Base-by-base conservation (phyloP, 2,113 vertebrate species). In the Eonycteris spelaea region DNA sequence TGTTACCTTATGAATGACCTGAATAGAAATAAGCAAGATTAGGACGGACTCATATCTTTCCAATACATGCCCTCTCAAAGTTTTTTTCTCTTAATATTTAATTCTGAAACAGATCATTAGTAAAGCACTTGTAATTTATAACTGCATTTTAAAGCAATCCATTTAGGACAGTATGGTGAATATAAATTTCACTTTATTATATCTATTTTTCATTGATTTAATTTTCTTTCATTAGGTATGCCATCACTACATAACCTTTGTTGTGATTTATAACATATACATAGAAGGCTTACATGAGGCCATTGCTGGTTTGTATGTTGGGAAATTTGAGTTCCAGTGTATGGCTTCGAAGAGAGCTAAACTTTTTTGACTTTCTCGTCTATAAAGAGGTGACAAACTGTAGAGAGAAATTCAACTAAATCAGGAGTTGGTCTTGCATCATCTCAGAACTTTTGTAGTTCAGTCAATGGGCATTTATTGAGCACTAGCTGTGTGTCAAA, bases 1-100 rank as follows among this genome's bases (percentile, higher is more conserved):
- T 96, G 92, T 97, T 96, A 92, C 73, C 83, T 97, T 88, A 86
- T 55, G 83, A 92, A 14, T 73, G 55, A 91, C 65, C 48, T 71
- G 59, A 97, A 95, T 40, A 94, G 82, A 92, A 95, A 80, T 63
- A 68, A 89, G 86, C 33, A 74, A 30, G 86, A 63, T 86, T 67
- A 73, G 22, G 53, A 51, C 53, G 95, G 90, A 97, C 63, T 96
- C 93, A 95, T 61, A 51, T 71, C 63, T 94, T 96, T 93, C 85
- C 57, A 84, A 86, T 93, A 53, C 11, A 95, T 86, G 53, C 79
- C 45, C 86, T 95, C 91, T 95, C 85, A 95, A 80, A 93, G n/a
- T 35, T 92, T 77, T 94, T 38, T 65, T 86, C 21, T 77, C 83
- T 88, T 90, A 90, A 79, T 84, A 71, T 61, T 97, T 96, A 94